Evolutionary conservation across 1,140 invertebrate species (phyloP).

Genomic region (Charaxes varanes): DNA sequence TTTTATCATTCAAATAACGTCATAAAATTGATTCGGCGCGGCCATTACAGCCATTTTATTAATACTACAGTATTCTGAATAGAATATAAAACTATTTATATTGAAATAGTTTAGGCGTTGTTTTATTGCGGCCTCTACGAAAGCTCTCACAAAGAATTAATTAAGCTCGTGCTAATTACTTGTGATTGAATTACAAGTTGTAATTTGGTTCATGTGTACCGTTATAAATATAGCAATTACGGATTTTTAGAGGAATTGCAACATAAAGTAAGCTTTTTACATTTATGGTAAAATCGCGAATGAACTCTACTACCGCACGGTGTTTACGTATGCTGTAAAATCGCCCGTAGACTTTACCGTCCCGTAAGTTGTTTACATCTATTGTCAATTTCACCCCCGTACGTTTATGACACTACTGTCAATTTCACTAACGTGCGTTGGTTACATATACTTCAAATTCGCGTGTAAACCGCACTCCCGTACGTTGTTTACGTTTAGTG

Average conservation of each 20-base stretch:
- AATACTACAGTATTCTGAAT: constrained; percentile 11
- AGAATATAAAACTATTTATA: constrained; percentile 13
- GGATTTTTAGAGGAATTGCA: constrained; percentile 1
- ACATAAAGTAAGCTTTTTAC: no score
- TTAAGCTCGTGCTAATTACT: constrained; percentile 1
- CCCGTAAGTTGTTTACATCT: no score
- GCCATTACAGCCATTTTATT: constrained; percentile 26
- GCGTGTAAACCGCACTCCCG: background rate
- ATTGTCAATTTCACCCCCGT: no score
- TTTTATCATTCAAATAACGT: constrained; percentile 37
- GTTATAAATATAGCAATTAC: background rate
- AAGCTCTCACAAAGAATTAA: constrained; percentile 11
- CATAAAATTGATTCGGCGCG: constrained; percentile 36
- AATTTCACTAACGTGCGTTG: no score
- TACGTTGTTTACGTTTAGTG: constrained; percentile 9
- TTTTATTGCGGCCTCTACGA: constrained; percentile 9
- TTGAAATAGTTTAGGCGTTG: constrained; percentile 12
- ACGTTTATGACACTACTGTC: no score
- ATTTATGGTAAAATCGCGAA: no score
- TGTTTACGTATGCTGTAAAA: no score
- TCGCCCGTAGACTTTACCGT: no score
- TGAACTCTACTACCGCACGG: no score
- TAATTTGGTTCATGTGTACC: constrained; percentile 7
- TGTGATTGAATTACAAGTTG: constrained; percentile 10
- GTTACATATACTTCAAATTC: no score